These are phyloP conservation scores for Gonatopus flavifemur DNA, from an alignment of 1,140 invertebrate species.

Conservation along the genomic window DNA sequence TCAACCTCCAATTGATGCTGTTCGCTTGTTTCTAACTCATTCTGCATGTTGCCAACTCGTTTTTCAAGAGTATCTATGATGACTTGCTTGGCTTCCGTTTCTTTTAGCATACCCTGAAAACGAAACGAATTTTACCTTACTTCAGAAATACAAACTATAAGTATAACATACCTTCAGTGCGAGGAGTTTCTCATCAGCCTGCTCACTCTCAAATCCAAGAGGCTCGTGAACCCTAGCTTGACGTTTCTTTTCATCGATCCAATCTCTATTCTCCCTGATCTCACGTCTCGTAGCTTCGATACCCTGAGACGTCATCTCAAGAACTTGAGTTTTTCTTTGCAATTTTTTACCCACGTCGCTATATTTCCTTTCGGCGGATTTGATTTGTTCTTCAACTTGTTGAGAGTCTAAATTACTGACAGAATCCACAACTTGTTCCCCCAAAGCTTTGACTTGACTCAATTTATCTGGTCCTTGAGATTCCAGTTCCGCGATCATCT, in stretches of 20 bases:
- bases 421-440: slow-evolving; percentile 72
- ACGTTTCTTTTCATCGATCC: slow-evolving; percentile 76
- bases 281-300: slow-evolving; percentile 75
- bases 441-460: slow-evolving; percentile 68
- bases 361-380: slow-evolving; percentile 78
- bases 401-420: slow-evolving; percentile 86
- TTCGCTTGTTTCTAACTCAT: slow-evolving; percentile 80
- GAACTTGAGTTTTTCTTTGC: slow-evolving; percentile 77
- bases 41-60: slow-evolving; percentile 78
- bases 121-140: background rate
- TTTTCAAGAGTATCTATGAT: slow-evolving; percentile 80
- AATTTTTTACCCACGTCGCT: slow-evolving; percentile 82
- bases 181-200: slow-evolving; percentile 72
- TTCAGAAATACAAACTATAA: background rate
- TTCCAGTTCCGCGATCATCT: slow-evolving; percentile 71
- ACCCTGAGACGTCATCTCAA: slow-evolving; percentile 78
- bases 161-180: slow-evolving; percentile 61
- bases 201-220: slow-evolving; percentile 74
- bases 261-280: slow-evolving; percentile 74
- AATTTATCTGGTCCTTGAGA: slow-evolving; percentile 67
- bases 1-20: slow-evolving; percentile 71
- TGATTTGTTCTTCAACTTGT: slow-evolving; percentile 85
- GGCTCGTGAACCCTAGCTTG: slow-evolving; percentile 67
- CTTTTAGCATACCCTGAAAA: slow-evolving; percentile 70
- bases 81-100: slow-evolving; percentile 81